Evolutionary conservation across 2,888 invertebrate species (phyloP), one percentile per base, ranked within the genome.

Genomic region (Nasonia oneida): DNA sequence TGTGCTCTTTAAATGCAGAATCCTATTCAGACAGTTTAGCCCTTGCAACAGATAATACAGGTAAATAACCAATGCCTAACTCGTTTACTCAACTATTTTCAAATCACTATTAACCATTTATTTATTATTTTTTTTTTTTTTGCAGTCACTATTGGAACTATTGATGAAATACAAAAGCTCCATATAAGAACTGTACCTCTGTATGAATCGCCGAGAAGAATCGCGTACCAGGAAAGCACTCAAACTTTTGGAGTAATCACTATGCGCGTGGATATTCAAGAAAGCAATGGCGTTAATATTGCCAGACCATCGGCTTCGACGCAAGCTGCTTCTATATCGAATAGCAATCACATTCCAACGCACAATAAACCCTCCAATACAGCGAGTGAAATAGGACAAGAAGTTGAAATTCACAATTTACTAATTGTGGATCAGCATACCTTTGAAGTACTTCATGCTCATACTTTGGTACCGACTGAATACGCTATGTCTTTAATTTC

Each of bases 111-210:
- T n/a, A 50, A 39, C 18, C 64, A 4, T 23, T 61, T 4, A 37
- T 37, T 37, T 29, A 77, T 33, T n/a, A 57, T 4, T 3, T n/a
- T 42, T 29, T 15, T 50, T 47, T 70, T n/a, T 64, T 81, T 82
- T 76, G 12, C 33, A 3, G 96, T 99, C 2, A 97, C 99, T 0
- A 98, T 99, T 92, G 99, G 99, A 87, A 99, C 98, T 0, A 99
- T 99, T 90, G 99, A 99, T 93, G 99, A 99, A 94, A 99, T 99
- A 88, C 99, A 99, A 93, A 99, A 99, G 93, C 94, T 99, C 29
- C 99, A 99, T 93, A 99, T 99, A 89, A 95, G 99, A 83, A 99
- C 99, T 0, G 98, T 99, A 33, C 98, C 98, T 0, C 94, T 99
- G 1, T 98, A 98, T 0, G 99, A 99, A 94, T 98, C 98, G 0